Percentiles rank a stretch among this genome's conserved stretches.
phyloP scores from a whole-genome alignment of 2,113 vertebrate genomes.

The Cariama cristata region DNA sequence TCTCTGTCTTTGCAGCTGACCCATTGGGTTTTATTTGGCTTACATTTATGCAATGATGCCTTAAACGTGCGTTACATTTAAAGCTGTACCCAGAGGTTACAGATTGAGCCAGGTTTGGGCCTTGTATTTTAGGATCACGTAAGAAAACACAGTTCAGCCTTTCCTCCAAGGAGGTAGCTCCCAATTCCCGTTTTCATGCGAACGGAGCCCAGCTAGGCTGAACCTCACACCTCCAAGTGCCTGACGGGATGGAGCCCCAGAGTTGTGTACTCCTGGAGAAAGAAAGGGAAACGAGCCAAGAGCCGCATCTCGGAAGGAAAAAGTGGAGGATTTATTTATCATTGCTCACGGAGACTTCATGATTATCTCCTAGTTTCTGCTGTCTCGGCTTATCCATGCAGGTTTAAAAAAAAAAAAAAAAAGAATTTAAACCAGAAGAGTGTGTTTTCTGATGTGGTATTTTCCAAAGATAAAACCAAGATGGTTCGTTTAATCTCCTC shows the following conservation, averaged over 20 bases:
- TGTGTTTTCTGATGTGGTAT: background rate
- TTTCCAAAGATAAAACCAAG: background rate
- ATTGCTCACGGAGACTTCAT: background rate
- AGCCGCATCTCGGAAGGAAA: background rate
- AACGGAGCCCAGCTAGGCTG: background rate
- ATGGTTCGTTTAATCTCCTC: background rate
- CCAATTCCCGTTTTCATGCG: background rate
- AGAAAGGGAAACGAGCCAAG: background rate
- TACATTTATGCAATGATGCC: rapidly evolving
- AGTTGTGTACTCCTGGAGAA: background rate
- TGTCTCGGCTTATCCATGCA: background rate
- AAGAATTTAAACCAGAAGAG: background rate
- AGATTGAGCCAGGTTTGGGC: background rate
- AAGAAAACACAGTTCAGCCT: background rate
- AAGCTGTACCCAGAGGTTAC: background rate
- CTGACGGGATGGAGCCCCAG: background rate
- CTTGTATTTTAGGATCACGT: rapidly evolving
- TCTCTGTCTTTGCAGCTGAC: background rate
- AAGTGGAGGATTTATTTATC: background rate
- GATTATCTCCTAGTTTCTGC: background rate
- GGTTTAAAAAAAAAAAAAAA: background rate
- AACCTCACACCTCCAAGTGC: background rate
- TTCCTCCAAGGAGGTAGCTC: background rate
- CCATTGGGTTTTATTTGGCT: rapidly evolving
- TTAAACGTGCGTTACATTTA: rapidly evolving